A percentile compares a stretch with the other conserved stretches of the same genome.
Evolutionary conservation across 2,888 invertebrate species (phyloP).

Genomic region (Coleophora deauratella): DNA sequence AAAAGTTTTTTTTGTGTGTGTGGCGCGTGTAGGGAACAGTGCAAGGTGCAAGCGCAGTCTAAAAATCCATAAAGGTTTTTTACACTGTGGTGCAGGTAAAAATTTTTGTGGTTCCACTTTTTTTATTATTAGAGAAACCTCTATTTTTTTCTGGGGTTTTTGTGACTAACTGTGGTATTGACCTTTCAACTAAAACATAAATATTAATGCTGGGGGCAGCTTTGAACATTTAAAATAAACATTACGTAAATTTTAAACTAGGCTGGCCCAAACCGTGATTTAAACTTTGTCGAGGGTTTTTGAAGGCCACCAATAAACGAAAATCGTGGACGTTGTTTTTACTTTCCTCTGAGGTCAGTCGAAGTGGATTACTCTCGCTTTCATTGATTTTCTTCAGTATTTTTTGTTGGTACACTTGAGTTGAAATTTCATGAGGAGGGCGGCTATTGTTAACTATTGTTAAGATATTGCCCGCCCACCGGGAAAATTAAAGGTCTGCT

Average conservation of each 20-base stretch:
- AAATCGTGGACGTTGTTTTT: slow-evolving; percentile 12
- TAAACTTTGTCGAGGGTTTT: not conserved
- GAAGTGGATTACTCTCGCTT: slow-evolving; percentile 31
- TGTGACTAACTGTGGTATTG: not conserved
- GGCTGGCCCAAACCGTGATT: too few relatives aligned
- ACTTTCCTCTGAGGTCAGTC: slow-evolving; percentile 28
- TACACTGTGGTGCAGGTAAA: slow-evolving; percentile 13
- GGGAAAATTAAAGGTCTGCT: too few relatives aligned
- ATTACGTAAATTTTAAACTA: too few relatives aligned
- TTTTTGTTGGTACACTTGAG: too few relatives aligned
- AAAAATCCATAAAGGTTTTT: too few relatives aligned
- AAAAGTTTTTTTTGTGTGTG: slow-evolving; percentile 6
- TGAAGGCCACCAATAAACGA: not conserved
- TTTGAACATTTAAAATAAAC: too few relatives aligned
- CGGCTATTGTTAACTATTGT: too few relatives aligned
- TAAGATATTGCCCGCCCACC: too few relatives aligned
- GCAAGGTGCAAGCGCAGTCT: too few relatives aligned
- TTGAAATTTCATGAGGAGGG: too few relatives aligned
- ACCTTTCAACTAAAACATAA: not conserved
- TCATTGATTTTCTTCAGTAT: slow-evolving; percentile 17
- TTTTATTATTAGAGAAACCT: not conserved
- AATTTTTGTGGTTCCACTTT: slow-evolving; percentile 5
- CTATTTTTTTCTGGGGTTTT: not conserved
- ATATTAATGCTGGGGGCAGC: too few relatives aligned
- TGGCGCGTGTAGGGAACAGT: slow-evolving; percentile 7